Evolutionary conservation across 2,888 invertebrate genomes (phyloP).

Genomic region (Vesta saturnalis): DNA sequence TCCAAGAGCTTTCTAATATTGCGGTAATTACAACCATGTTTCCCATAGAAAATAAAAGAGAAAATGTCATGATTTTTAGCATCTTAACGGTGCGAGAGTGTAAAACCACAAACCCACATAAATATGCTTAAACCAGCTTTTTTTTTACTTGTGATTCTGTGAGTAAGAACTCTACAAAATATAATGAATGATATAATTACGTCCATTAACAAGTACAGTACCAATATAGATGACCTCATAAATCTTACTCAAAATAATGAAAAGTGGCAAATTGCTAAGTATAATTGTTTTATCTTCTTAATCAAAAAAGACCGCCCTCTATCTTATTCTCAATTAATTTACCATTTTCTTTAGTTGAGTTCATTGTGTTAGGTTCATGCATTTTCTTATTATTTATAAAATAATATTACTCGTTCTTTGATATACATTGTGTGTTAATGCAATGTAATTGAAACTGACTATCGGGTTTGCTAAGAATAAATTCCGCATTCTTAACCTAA

Average conservation of each 20-base stretch:
- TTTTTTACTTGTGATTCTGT: not conserved
- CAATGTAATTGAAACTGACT: slow-evolving; percentile 11
- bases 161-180: too few relatives aligned
- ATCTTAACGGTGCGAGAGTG: too few relatives aligned
- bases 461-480: slow-evolving; percentile 18
- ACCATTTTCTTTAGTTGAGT: slow-evolving; percentile 15
- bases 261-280: slow-evolving; percentile 27
- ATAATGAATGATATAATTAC: slow-evolving; percentile 27
- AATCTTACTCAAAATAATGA: slow-evolving; percentile 32
- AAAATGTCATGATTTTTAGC: too few relatives aligned
- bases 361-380: slow-evolving; percentile 12
- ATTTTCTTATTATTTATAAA: slow-evolving; percentile 1
- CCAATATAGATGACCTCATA: slow-evolving; percentile 30
- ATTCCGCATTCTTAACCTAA: slow-evolving; percentile 26
- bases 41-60: slow-evolving; percentile 2
- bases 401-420: not conserved
- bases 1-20: slow-evolving; percentile 11
- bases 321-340: slow-evolving; percentile 23
- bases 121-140: slow-evolving; percentile 5
- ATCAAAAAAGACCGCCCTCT: slow-evolving; percentile 26
- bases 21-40: not conserved
- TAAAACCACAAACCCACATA: slow-evolving; percentile 10
- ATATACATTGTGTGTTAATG: not conserved
- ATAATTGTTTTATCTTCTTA: slow-evolving; percentile 29
- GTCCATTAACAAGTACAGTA: slow-evolving; percentile 23